A percentile compares a stretch with the other conserved stretches of the same genome.
Evolutionary conservation across 2,888 invertebrate genomes (phyloP).

Genomic region (Trachelus stipa): DNA sequence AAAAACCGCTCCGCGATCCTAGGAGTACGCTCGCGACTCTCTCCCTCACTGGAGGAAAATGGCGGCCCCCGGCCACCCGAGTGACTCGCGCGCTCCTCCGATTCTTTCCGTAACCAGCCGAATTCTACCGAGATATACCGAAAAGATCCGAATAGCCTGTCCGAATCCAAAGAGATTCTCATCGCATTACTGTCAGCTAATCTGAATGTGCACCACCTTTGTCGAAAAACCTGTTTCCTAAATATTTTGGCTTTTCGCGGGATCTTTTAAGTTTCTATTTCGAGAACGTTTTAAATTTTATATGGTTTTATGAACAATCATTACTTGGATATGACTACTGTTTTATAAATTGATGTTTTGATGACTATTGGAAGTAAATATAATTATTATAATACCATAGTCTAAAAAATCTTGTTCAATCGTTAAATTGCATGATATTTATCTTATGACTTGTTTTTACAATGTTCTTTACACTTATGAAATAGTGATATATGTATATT

Average conservation of each 20-base stretch:
- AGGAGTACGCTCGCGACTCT: slow-evolving; percentile 57
- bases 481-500: not conserved
- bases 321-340: not conserved
- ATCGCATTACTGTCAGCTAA: not conserved
- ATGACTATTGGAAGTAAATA: not conserved
- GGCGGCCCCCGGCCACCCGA: slow-evolving; percentile 59
- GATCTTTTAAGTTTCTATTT: not conserved
- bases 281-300: not conserved
- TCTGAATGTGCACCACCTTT: not conserved
- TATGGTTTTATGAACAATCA: not conserved
- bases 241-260: not conserved
- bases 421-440: not conserved
- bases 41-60: slow-evolving; percentile 64
- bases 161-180: not conserved
- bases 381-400: not conserved
- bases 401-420: not conserved
- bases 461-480: not conserved
- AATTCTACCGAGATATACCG: slow-evolving; percentile 25
- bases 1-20: slow-evolving; percentile 44
- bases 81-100: slow-evolving; percentile 60
- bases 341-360: not conserved
- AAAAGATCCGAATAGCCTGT: slow-evolving; percentile 16
- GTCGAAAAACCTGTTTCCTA: not conserved
- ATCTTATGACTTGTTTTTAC: not conserved
- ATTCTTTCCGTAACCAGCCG: slow-evolving; percentile 52